phyloP scores from a whole-genome alignment of 2,888 invertebrate genomes.

The Drosophila ochracea region DNA sequence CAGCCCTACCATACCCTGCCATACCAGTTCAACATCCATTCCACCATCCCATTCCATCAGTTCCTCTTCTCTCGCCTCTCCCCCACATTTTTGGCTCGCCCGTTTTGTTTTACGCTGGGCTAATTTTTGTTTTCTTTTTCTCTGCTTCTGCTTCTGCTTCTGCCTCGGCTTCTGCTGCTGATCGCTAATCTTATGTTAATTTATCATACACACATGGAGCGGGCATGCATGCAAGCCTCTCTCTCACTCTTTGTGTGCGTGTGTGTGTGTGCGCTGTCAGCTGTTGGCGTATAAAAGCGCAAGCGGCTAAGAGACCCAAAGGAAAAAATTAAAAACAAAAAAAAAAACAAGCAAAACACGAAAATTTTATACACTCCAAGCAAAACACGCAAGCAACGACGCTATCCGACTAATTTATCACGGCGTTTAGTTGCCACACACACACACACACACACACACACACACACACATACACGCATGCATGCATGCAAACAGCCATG shows the following conservation, averaged over 20 bases:
- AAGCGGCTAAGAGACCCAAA: constrained; percentile 12
- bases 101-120: constrained; percentile 57
- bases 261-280: constrained; percentile 47
- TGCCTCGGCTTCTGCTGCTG: constrained; percentile 50
- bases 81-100: constrained; percentile 9
- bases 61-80: too few relatives aligned
- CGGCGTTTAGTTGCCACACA: constrained; percentile 51
- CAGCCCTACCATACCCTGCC: neutral
- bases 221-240: constrained; percentile 9
- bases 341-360: constrained; percentile 8
- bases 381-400: constrained; percentile 58
- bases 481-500: constrained; percentile 1
- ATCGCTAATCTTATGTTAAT: constrained; percentile 78
- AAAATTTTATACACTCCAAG: constrained; percentile 31
- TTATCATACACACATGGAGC: constrained; percentile 66
- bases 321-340: constrained; percentile 4
- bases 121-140: constrained; percentile 44
- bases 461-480: constrained; percentile 3
- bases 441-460: constrained; percentile 31
- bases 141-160: constrained; percentile 24
- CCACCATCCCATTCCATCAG: neutral
- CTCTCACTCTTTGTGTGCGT: constrained; percentile 8
- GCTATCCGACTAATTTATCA: constrained; percentile 64
- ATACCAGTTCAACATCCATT: neutral
- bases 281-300: constrained; percentile 58